A percentile compares a stretch with the other conserved stretches of the same genome.
Conservation (phyloP, 2,113 vertebrate species). For the Strix aluco region DNA sequence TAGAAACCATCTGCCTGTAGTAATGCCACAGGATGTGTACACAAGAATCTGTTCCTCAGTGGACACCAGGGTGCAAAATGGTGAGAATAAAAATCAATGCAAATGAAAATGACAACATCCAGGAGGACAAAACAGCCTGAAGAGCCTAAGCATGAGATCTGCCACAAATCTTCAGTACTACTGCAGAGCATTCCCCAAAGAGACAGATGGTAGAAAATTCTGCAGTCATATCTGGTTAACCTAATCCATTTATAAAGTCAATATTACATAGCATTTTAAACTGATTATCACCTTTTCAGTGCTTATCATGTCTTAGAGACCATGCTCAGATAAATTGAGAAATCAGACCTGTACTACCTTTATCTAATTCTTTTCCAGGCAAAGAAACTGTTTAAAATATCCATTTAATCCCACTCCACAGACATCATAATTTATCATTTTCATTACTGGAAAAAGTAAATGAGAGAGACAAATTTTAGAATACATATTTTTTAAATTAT, state of each 20-base stretch:
- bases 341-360: not conserved
- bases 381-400: not conserved
- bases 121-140: constrained; percentile 27
- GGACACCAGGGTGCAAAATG: constrained; percentile 24
- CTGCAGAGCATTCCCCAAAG: not conserved
- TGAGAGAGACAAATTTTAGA: not conserved
- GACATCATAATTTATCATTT: not conserved
- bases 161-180: not conserved
- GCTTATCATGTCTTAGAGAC: not conserved
- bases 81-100: constrained; percentile 15
- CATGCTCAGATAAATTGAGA: not conserved
- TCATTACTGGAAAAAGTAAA: not conserved
- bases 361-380: not conserved
- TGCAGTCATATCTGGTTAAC: constrained; percentile 21
- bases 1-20: not conserved
- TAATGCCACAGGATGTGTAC: not conserved
- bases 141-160: constrained; percentile 7
- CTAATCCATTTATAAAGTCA: constrained; percentile 29
- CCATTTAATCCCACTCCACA: not conserved
- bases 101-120: constrained; percentile 40
- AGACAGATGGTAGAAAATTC: constrained; percentile 35
- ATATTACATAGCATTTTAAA: not conserved
- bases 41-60: not conserved
- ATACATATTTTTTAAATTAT: not conserved
- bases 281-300: not conserved